Conservation (phyloP, 2,888 invertebrate genomes). For the Pseudococcus longispinus region DNA sequence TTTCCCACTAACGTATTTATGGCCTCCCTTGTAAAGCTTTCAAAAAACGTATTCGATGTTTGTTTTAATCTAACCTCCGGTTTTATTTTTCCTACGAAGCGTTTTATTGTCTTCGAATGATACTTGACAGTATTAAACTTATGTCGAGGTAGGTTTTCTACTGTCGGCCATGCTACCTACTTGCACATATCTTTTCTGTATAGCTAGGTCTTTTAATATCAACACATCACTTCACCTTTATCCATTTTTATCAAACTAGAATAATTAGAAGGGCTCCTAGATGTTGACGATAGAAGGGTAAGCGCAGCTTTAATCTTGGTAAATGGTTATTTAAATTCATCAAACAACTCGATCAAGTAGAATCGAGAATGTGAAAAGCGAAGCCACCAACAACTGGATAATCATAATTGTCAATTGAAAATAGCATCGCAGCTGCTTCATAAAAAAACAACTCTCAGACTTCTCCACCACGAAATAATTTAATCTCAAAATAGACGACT, state of each 20-base stretch:
- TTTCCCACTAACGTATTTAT: not conserved
- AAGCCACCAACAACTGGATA: too few species aligned
- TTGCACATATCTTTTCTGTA: not conserved
- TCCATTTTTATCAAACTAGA: not conserved
- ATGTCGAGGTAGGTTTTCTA: not conserved
- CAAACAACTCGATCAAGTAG: too few species aligned
- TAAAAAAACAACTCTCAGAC: too few species aligned
- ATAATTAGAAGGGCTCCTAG: too few species aligned
- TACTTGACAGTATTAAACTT: conserved; percentile 16
- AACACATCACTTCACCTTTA: not conserved
- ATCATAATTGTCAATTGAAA: too few species aligned
- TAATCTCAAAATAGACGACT: too few species aligned
- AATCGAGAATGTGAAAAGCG: too few species aligned
- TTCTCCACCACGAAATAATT: too few species aligned
- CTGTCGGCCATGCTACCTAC: not conserved
- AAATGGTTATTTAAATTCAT: too few species aligned
- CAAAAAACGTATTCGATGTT: conserved; percentile 31
- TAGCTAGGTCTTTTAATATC: not conserved
- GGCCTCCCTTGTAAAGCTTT: conserved; percentile 6
- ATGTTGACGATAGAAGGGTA: too few species aligned
- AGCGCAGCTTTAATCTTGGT: too few species aligned
- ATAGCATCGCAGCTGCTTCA: too few species aligned
- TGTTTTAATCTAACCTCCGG: conserved; percentile 26
- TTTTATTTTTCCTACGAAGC: not conserved
- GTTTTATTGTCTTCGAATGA: conserved; percentile 36